These are phyloP conservation scores for Zoanthus gigantus DNA, from an alignment of 92 coral and sea anemone genomes.

Conservation along the genomic window DNA sequence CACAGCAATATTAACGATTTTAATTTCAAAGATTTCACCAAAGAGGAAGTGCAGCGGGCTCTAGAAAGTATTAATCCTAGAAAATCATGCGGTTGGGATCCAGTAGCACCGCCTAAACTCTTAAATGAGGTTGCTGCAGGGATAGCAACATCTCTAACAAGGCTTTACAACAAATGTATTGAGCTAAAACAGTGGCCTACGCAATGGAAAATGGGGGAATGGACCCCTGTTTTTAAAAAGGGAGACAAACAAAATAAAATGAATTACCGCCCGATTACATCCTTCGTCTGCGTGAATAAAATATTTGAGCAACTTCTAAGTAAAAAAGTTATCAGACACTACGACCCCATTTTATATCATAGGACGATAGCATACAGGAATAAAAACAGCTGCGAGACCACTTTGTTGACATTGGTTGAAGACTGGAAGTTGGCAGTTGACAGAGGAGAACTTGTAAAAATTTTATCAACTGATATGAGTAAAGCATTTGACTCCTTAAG, in stretches of 20 bases:
- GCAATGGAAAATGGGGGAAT: no score
- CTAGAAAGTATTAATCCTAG: conserved; percentile 52
- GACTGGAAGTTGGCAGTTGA: no score
- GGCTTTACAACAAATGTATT: background rate
- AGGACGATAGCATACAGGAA: background rate
- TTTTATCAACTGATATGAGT: no score
- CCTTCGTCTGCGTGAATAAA: conserved; percentile 56
- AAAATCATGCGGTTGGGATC: conserved; percentile 65
- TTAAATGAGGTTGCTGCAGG: conserved; percentile 45
- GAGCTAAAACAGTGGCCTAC: conserved; percentile 44
- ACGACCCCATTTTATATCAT: conserved; percentile 64
- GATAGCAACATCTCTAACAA: background rate
- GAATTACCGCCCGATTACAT: conserved; percentile 68
- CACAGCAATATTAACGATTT: conserved; percentile 24
- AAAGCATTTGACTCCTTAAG: background rate
- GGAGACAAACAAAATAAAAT: conserved; percentile 32
- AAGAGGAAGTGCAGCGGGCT: conserved; percentile 59
- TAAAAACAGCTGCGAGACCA: conserved; percentile 49
- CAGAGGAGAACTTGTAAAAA: no score
- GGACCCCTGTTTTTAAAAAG: no score
- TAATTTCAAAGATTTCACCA: conserved; percentile 42
- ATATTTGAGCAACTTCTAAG: conserved; percentile 60
- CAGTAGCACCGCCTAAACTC: conserved; percentile 51
- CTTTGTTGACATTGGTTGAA: no score
- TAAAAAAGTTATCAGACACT: conserved; percentile 44